These are phyloP conservation scores for Dorcus hopei DNA, from an alignment of 2,888 invertebrate genomes.

Conservation along the genomic window DNA sequence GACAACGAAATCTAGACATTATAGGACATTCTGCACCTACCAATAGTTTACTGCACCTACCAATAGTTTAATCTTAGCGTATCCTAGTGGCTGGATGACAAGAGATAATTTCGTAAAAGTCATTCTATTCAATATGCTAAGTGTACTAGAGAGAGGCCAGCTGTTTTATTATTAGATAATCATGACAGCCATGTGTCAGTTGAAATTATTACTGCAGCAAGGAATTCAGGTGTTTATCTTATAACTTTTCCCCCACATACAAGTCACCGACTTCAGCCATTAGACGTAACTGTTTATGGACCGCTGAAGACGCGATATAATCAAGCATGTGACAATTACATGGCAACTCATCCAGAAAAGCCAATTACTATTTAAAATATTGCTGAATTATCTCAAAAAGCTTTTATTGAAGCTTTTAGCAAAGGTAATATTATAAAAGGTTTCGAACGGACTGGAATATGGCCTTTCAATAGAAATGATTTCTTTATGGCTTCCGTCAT, in stretches of 20 bases:
- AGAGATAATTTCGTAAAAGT: neutral
- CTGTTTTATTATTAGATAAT: neutral
- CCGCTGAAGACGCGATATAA: neutral
- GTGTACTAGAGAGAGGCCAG: neutral
- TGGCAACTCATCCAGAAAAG: constrained; percentile 1
- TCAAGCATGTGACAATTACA: neutral
- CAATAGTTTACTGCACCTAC: neutral
- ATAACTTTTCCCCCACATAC: constrained; percentile 1
- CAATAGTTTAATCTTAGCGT: neutral
- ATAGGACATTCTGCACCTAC: neutral
- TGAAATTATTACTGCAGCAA: neutral
- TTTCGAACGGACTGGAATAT: neutral
- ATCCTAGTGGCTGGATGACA: neutral
- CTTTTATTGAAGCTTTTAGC: neutral
- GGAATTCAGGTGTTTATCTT: neutral
- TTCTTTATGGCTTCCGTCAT: neutral
- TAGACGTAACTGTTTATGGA: neutral
- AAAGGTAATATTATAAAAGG: neutral
- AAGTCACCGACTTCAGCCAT: constrained; percentile 1
- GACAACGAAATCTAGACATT: neutral
- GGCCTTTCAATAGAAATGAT: neutral
- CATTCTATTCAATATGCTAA: neutral
- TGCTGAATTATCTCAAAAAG: neutral
- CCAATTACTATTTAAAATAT: neutral
- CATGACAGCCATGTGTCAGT: neutral